Evolutionary conservation across 1,140 invertebrate genomes (phyloP), one percentile per base, ranked within the genome.

Genomic region (Drosophila biarmipes): DNA sequence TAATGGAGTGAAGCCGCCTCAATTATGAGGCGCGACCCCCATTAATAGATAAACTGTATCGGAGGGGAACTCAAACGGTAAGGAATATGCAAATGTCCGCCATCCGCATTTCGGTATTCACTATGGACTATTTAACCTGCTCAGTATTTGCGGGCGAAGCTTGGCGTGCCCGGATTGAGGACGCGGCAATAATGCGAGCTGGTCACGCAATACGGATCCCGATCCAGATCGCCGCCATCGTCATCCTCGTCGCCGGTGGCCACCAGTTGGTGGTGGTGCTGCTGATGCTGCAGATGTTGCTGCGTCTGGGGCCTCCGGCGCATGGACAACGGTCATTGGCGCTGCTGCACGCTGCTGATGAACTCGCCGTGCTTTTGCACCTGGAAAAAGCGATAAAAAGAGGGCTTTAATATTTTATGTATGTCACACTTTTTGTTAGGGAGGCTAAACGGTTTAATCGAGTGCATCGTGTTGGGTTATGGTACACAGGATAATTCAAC

Each of bases 181-280:
- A 92, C 71, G 52, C 90, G 86, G 77, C 91, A 92, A 87, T 91
- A 92, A 90, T 92, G 91, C 45, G 91, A 90, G 55, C 84, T 86
- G 73, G 91, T 92, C 76, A 92, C 90, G 79, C 90, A 77, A 90
- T 90, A 91, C 56, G 66, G 51, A 69, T 92, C 86, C 37, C 24
- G 43, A 40, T 67, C 58, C 35, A 61, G 11, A 61, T 40, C 58
- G 14, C 58, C 71, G 10, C 48, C 73, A 29, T 67, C 73, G 34
- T 72, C 71, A 5, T 57, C 67, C 21, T 67, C 49, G n/a, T 80
- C 78, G 15, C 73, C 61, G 21, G 42, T 53, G 38, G 52, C 45
- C 51, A 38, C 37, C 69, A 61, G 55, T 66, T 51, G 63, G 10
- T 67, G 63, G 15, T 48, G 62, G 34, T 61, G 71, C 11, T 62